Evolutionary conservation across 2,888 invertebrate genomes (phyloP).

Genomic region (Bellardia pandia): DNA sequence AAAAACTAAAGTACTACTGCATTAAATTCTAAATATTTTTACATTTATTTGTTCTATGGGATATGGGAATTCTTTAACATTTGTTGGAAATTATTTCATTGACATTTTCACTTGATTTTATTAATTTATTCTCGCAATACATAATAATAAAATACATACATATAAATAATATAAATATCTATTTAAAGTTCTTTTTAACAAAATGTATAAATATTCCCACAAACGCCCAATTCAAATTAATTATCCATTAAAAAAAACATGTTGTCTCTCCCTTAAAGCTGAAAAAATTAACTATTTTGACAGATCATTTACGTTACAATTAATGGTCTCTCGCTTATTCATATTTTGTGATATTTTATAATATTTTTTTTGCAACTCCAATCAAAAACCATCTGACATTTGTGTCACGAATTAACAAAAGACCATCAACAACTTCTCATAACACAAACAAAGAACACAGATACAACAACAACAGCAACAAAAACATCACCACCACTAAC

Average conservation of each 20-base stretch:
- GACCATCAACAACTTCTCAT: slow-evolving; percentile 70
- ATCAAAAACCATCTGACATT: slow-evolving; percentile 74
- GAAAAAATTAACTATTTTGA: slow-evolving; percentile 55
- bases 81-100: no score
- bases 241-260: slow-evolving; percentile 31
- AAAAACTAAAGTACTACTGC: no score
- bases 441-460: slow-evolving; percentile 46
- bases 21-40: no score
- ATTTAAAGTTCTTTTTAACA: background rate
- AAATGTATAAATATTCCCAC: slow-evolving; percentile 29
- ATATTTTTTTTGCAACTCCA: slow-evolving; percentile 21
- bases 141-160: background rate
- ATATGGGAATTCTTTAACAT: no score
- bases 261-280: background rate
- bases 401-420: slow-evolving; percentile 72
- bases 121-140: background rate
- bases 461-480: slow-evolving; percentile 11
- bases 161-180: background rate
- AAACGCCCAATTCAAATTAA: slow-evolving; percentile 21
- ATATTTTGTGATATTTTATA: slow-evolving; percentile 29
- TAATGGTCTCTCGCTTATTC: slow-evolving; percentile 51
- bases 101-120: background rate
- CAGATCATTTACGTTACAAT: slow-evolving; percentile 64
- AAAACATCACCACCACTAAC: background rate
- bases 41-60: no score